Base-by-base conservation (phyloP, 2,113 vertebrate genomes). In the Deroptyus accipitrinus region DNA sequence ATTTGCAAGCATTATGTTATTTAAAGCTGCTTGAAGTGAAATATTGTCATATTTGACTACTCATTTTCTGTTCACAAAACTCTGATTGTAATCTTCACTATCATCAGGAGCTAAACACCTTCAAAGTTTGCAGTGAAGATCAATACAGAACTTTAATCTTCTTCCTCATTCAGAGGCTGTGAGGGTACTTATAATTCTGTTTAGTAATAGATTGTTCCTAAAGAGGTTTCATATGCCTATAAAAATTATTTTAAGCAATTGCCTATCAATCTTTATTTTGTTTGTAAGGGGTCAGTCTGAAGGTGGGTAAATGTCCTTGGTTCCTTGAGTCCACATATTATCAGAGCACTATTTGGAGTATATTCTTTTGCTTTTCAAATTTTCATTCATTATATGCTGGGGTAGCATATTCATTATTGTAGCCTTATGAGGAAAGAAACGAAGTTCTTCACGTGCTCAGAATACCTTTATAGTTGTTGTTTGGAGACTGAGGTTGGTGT, bases 41-140 rank as follows among this genome's bases (percentile, higher is more conserved):
- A 85, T 92, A 72, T 64, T 88, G 81, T 91, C 41, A 55, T 35
- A 55, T 95, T 75, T 59, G 55, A 59, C 76, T 73, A 17, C 35
- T 89, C 14, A 63, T 93, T 93, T 95, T 90, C 80, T 86, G 28
- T 83, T 92, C 83, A 81, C n/a, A 31, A 75, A 95, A 84, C 35
- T 66, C n/a, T 81, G 83, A 83, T 90, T 83, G 13, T 83, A 88
- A 88, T 97, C 94, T 89, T 95, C 42, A 27, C 69, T 30, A 42
- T 67, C 88, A 84, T 77, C 64, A 75, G 61, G 92, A 92, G 39
- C 73, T 92, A 72, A 95, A 94, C 62, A 75, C 80, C 30, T 77
- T 95, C 91, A 92, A 84, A 95, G 81, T 91, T 94, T 78, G 23
- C 83, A 92, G 48, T 89, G 89, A 91, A 89, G 92, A 95, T 89